Percentiles rank a stretch among this genome's conserved stretches.
These are phyloP conservation scores for Passer domesticus DNA, from an alignment of 2,113 vertebrate species.

Conservation along the genomic window DNA sequence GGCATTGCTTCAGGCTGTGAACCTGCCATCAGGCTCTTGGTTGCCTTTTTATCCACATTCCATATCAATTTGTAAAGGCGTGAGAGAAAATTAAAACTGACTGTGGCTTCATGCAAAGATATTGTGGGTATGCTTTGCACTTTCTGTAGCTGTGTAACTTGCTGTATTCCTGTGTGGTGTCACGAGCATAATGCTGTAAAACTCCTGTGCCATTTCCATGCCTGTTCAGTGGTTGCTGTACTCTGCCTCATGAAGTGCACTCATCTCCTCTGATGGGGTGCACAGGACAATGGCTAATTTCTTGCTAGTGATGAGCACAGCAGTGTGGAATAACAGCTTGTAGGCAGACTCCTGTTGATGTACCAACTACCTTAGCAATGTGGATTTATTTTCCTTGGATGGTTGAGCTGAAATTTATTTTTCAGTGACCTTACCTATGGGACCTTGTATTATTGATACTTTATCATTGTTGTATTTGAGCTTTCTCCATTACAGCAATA, in stretches of 20 bases:
- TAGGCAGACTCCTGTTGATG: neutral
- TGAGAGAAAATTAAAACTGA: neutral
- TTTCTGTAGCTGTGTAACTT: neutral
- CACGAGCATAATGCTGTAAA: neutral
- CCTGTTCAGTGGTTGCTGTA: neutral
- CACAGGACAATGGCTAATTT: neutral
- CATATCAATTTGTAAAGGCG: neutral
- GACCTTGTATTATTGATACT: neutral
- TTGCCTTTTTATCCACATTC: neutral
- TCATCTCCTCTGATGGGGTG: neutral
- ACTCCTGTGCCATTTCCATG: neutral
- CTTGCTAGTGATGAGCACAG: neutral
- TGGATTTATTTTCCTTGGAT: neutral
- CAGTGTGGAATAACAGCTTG: neutral
- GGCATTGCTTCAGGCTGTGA: neutral
- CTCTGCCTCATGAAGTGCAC: neutral
- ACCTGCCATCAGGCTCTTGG: neutral
- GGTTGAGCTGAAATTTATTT: constrained; percentile 20
- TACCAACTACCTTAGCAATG: neutral
- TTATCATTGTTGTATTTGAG: neutral
- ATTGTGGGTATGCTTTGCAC: neutral
- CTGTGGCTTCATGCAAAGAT: neutral
- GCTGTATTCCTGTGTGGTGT: neutral
- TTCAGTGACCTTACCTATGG: neutral
- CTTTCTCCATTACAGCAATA: neutral